Percentiles rank a stretch among this genome's conserved stretches.
Conservation (phyloP, 2,797 vertebrate species). For the Anableps anableps region DNA sequence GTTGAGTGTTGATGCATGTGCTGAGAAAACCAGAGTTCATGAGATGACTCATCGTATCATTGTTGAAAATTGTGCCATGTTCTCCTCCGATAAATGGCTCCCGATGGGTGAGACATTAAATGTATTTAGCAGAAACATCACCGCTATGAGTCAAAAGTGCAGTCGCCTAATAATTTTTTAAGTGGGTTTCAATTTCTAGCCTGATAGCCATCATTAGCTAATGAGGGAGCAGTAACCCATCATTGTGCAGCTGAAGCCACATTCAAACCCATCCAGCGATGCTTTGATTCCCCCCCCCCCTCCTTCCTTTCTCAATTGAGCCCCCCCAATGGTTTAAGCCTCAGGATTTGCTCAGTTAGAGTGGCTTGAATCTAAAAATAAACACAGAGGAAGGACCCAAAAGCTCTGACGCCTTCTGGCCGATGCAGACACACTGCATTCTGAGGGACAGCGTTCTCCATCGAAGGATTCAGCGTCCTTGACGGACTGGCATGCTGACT, state of each 20-base stretch:
- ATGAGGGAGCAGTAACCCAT: constrained; percentile 54
- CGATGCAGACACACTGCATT: constrained; percentile 14
- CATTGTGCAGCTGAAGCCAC: constrained; percentile 42
- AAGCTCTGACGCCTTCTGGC: constrained; percentile 34
- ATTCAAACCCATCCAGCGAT: constrained; percentile 22
- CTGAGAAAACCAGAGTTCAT: constrained; percentile 23
- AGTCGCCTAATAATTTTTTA: constrained; percentile 35
- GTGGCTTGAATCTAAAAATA: constrained; percentile 68
- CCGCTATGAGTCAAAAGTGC: constrained; percentile 20
- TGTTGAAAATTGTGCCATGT: constrained; percentile 7
- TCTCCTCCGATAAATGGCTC: constrained; percentile 18
- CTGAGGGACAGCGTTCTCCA: constrained; percentile 44
- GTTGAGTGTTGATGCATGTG: constrained; percentile 19
- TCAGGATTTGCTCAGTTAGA: constrained; percentile 57
- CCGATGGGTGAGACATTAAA: constrained; percentile 15
- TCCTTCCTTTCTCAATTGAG: constrained; percentile 49
- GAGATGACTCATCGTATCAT: constrained; percentile 25
- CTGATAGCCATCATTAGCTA: constrained; percentile 60
- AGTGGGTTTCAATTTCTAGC: constrained; percentile 48
- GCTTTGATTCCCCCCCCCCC: constrained; percentile 17
- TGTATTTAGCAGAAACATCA: constrained; percentile 14
- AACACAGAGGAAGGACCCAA: constrained; percentile 56
- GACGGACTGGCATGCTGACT: constrained; percentile 53
- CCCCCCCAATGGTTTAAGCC: constrained; percentile 52
- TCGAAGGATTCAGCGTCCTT: constrained; percentile 66